Evolutionary conservation across 2,888 invertebrate species (phyloP).

Genomic region (Aspidiotus rigidus): DNA sequence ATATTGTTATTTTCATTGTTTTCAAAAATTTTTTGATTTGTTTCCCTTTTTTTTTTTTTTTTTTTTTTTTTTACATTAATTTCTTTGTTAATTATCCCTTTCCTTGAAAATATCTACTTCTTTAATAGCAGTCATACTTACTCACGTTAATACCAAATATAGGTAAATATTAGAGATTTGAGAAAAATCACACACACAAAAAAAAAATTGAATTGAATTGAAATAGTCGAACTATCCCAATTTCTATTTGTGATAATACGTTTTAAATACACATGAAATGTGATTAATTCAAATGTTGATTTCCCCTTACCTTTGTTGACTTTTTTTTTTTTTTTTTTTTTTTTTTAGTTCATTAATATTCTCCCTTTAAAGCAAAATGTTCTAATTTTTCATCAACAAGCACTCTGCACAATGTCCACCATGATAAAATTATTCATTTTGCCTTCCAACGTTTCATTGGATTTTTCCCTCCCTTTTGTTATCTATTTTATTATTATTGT

Average conservation of each 20-base stretch:
- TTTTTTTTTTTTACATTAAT: neutral
- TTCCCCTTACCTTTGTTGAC: neutral
- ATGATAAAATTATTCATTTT: too few relatives aligned
- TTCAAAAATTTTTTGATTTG: neutral
- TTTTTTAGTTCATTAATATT: neutral
- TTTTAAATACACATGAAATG: slow-evolving; percentile 3
- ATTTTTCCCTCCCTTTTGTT: too few relatives aligned
- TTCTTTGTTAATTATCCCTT: neutral
- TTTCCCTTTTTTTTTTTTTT: neutral
- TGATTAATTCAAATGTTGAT: slow-evolving; percentile 13
- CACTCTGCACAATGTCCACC: too few relatives aligned
- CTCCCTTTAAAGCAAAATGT: neutral
- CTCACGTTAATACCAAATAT: neutral
- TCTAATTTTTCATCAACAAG: too few relatives aligned
- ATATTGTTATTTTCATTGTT: neutral
- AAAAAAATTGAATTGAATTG: too few relatives aligned
- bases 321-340: neutral
- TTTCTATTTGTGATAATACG: slow-evolving; percentile 22
- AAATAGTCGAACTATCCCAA: neutral
- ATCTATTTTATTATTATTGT: too few relatives aligned
- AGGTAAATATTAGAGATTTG: neutral
- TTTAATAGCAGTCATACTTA: too few relatives aligned
- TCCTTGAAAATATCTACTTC: too few relatives aligned
- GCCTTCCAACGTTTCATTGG: too few relatives aligned
- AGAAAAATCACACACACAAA: too few relatives aligned